Conservation (phyloP, 2,113 vertebrate genomes). For the Sminthopsis crassicaudata region DNA sequence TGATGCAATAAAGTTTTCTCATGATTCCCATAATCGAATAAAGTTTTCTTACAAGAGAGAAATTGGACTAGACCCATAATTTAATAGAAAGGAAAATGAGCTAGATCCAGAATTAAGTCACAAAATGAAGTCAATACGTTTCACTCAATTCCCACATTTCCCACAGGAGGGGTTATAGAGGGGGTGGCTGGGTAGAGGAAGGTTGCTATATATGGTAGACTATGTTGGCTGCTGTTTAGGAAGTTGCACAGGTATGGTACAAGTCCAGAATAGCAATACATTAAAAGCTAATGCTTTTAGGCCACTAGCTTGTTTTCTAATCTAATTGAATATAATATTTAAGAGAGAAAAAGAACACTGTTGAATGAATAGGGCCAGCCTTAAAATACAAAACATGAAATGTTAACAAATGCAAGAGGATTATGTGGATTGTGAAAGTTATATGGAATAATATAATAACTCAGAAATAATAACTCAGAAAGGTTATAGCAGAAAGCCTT, state of each 20-base stretch:
- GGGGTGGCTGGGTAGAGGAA: neutral
- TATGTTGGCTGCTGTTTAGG: neutral
- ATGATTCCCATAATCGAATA: neutral
- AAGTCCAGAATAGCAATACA: neutral
- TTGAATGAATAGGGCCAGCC: constrained; percentile 45
- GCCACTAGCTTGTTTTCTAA: constrained; percentile 38
- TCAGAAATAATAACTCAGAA: too few relatives aligned
- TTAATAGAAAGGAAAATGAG: neutral
- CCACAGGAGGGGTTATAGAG: neutral
- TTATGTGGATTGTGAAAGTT: constrained; percentile 17
- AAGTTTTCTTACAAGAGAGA: neutral
- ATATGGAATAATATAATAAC: constrained; percentile 55
- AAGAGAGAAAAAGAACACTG: constrained; percentile 34
- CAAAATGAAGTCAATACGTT: neutral
- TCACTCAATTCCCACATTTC: neutral
- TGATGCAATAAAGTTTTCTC: neutral
- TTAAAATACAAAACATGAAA: constrained; percentile 28
- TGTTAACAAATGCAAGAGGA: constrained; percentile 39
- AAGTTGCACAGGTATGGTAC: constrained; percentile 13
- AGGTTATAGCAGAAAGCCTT: constrained; percentile 67
- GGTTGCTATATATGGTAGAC: neutral
- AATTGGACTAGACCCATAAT: neutral
- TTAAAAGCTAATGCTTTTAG: constrained; percentile 27
- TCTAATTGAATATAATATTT: constrained; percentile 42
- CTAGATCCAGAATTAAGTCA: neutral